Evolutionary conservation across 2,113 vertebrate species (phyloP).

Genomic region (Thryonomys swinderianus): DNA sequence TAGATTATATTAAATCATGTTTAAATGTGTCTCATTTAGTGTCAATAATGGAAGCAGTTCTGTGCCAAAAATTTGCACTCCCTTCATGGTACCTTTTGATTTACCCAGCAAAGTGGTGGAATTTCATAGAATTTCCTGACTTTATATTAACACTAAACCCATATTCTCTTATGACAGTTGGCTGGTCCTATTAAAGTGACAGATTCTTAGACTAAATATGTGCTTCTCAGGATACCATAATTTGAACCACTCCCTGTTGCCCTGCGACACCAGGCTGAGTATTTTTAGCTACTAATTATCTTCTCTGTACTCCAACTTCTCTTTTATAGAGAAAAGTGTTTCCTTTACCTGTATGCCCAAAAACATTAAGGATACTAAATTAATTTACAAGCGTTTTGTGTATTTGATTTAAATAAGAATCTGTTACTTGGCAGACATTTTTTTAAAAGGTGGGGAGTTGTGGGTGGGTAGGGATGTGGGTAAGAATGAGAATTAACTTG

Average conservation of each 20-base stretch:
- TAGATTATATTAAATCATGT: neutral
- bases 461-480: too few relatives aligned
- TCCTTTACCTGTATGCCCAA: neutral
- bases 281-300: neutral
- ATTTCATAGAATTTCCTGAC: constrained; percentile 17
- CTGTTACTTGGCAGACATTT: neutral
- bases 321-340: neutral
- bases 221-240: neutral
- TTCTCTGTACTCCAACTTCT: neutral
- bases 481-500: too few relatives aligned
- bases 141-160: neutral
- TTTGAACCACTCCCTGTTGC: neutral
- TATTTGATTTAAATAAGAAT: neutral
- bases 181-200: neutral
- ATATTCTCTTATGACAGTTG: neutral
- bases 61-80: neutral
- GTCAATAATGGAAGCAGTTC: neutral
- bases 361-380: neutral
- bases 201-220: neutral
- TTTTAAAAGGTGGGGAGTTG: too few relatives aligned
- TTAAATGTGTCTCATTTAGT: neutral
- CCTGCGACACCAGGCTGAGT: neutral
- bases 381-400: neutral
- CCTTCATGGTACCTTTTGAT: neutral
- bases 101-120: neutral